phyloP scores from a whole-genome alignment of 2,113 vertebrate genomes.

The Haemorhous mexicanus region DNA sequence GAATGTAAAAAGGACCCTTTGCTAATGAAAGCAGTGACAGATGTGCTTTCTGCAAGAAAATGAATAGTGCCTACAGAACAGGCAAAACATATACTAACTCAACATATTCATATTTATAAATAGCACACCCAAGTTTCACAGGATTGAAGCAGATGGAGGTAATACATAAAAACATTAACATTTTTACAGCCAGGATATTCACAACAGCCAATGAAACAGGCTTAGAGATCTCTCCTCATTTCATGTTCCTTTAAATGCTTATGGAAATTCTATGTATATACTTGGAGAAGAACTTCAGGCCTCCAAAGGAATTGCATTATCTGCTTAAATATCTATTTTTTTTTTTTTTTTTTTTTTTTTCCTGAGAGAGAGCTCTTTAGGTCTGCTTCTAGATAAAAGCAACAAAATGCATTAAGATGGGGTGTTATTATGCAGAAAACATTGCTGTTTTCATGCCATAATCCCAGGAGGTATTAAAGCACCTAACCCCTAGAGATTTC shows the following conservation, averaged over 20 bases:
- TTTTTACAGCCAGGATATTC: constrained; percentile 47
- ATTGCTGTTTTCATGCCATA: background rate
- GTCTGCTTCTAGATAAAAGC: background rate
- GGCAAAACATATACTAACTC: constrained; percentile 8
- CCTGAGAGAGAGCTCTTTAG: background rate
- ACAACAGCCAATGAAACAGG: constrained; percentile 8
- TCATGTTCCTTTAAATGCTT: constrained; percentile 32
- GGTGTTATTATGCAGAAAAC: background rate
- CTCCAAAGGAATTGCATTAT: background rate
- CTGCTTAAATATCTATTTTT: background rate
- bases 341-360: too few species aligned
- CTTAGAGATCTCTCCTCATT: background rate
- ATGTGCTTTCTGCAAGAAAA: constrained; percentile 40
- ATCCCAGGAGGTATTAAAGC: background rate
- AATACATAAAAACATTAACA: constrained; percentile 56
- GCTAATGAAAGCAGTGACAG: constrained; percentile 19
- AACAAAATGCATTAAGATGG: background rate
- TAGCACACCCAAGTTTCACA: constrained; percentile 40
- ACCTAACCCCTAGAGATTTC: background rate
- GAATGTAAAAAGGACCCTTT: background rate
- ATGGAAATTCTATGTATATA: background rate
- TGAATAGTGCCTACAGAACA: background rate
- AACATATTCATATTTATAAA: constrained; percentile 58
- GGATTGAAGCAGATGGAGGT: constrained; percentile 49
- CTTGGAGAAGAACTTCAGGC: background rate